These are phyloP conservation scores for Drosophila pseudoananassae DNA, from an alignment of 1,140 invertebrate species.

Conservation along the genomic window DNA sequence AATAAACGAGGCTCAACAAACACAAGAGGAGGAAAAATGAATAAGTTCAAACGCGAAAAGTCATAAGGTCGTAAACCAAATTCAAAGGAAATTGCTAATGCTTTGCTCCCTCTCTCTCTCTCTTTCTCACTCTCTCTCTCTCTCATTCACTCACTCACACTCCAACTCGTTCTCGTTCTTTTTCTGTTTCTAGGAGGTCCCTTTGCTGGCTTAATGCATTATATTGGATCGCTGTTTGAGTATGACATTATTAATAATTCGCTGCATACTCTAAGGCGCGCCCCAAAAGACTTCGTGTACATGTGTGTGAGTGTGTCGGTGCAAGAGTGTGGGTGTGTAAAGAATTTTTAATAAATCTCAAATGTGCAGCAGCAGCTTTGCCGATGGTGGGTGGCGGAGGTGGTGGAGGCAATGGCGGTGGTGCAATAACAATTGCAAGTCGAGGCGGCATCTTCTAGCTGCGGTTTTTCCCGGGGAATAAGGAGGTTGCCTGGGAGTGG, in stretches of 20 bases:
- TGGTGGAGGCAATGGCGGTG: conserved; percentile 16
- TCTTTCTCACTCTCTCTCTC: conserved; percentile 9
- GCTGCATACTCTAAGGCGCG: conserved; percentile 73
- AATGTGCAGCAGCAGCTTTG: conserved; percentile 70
- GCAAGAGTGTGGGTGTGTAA: conserved; percentile 54
- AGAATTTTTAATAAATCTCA: conserved; percentile 84
- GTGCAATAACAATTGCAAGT: conserved; percentile 68
- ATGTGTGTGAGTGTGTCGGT: conserved; percentile 21
- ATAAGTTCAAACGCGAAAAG: conserved; percentile 13
- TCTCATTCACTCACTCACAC: conserved; percentile 4
- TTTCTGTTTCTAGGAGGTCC: conserved; percentile 46
- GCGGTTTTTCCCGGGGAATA: conserved; percentile 21
- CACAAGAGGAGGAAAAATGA: conserved; percentile 16
- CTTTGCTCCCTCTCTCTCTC: conserved; percentile 20
- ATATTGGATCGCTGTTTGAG: conserved; percentile 77
- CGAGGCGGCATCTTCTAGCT: conserved; percentile 62
- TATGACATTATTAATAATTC: conserved; percentile 83
- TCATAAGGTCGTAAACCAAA: conserved; percentile 52
- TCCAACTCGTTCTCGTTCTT: conserved; percentile 1
- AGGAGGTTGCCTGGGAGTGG: neutral
- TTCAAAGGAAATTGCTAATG: conserved; percentile 52
- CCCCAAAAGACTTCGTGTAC: conserved; percentile 33
- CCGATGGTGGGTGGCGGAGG: conserved; percentile 9
- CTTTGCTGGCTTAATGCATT: conserved; percentile 70
- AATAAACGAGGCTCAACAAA: conserved; percentile 27